These are phyloP conservation scores for Trypoxylon attenuatum DNA, from an alignment of 2,888 invertebrate genomes.

Conservation along the genomic window DNA sequence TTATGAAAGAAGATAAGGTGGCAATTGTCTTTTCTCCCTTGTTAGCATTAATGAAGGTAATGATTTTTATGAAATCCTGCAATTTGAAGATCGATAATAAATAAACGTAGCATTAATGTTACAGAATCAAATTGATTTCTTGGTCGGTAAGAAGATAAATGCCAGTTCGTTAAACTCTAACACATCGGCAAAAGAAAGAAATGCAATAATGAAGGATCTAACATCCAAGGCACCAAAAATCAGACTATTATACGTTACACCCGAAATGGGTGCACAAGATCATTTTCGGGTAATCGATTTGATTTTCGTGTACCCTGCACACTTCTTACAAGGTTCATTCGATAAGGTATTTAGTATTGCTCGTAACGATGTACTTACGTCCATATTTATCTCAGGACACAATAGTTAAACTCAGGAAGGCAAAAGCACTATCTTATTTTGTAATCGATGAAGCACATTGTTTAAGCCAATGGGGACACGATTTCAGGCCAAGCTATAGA, in stretches of 20 bases:
- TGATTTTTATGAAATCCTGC: not conserved
- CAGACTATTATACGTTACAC: constrained; percentile 94
- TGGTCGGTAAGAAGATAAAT: constrained; percentile 84
- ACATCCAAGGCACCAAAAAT: constrained; percentile 81
- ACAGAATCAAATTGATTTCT: constrained; percentile 93
- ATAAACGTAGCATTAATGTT: constrained; percentile 44
- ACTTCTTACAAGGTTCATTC: no score
- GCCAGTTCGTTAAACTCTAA: constrained; percentile 96
- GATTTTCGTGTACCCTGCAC: no score
- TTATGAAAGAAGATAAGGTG: constrained; percentile 86
- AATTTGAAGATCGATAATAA: no score
- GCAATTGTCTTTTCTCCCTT: constrained; percentile 97
- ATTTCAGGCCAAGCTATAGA: constrained; percentile 96
- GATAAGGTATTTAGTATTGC: no score
- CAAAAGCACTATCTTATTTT: constrained; percentile 89
- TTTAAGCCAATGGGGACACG: constrained; percentile 99
- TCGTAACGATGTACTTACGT: no score
- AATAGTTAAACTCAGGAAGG: constrained; percentile 82
- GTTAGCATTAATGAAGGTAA: constrained; percentile 93
- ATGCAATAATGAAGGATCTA: constrained; percentile 86
- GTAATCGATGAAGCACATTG: constrained; percentile 99
- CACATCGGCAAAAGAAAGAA: constrained; percentile 85
- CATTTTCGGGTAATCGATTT: constrained; percentile 62
- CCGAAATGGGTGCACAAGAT: constrained; percentile 92
- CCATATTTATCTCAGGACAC: constrained; percentile 74